These are phyloP conservation scores for Dasysyrphus tricinctus DNA, from an alignment of 2,888 invertebrate genomes.

Conservation along the genomic window DNA sequence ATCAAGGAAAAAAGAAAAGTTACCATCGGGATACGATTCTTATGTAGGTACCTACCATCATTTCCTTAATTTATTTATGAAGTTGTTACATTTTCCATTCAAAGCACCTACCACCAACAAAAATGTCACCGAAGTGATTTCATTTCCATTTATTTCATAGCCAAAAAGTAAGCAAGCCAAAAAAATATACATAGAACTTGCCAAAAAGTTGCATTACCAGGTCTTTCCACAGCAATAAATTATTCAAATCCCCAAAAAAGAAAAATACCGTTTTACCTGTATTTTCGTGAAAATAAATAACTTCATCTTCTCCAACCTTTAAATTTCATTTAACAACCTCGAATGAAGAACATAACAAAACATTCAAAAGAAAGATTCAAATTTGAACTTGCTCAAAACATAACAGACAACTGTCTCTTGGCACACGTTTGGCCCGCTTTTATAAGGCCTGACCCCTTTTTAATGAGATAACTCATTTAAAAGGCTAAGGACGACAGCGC, in stretches of 20 bases:
- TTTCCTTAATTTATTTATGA: background rate
- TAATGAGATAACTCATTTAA: slow-evolving; percentile 71
- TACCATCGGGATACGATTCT: too few species aligned
- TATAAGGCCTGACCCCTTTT: slow-evolving; percentile 30
- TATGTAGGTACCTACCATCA: too few species aligned
- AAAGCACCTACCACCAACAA: slow-evolving; percentile 8
- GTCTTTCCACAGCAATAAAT: slow-evolving; percentile 50
- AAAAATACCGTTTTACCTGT: slow-evolving; percentile 5
- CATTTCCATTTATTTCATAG: slow-evolving; percentile 8
- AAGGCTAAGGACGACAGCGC: slow-evolving; percentile 67
- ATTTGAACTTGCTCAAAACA: slow-evolving; percentile 59
- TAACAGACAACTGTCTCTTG: slow-evolving; percentile 63
- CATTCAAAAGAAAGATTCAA: slow-evolving; percentile 24
- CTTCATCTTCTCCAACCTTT: background rate
- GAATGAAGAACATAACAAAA: slow-evolving; percentile 8
- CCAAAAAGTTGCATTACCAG: slow-evolving; percentile 51
- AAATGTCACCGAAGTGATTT: slow-evolving; percentile 14
- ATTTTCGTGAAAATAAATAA: background rate
- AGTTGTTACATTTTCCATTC: background rate
- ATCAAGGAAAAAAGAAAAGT: too few species aligned
- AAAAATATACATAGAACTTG: slow-evolving; percentile 9
- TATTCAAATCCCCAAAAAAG: slow-evolving; percentile 25
- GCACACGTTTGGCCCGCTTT: slow-evolving; percentile 23
- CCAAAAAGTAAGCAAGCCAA: slow-evolving; percentile 23
- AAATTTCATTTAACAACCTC: slow-evolving; percentile 20